Percentiles rank a stretch among this genome's conserved stretches.
Evolutionary conservation across 2,113 vertebrate genomes (phyloP).

Genomic region (Neoarius graeffei): DNA sequence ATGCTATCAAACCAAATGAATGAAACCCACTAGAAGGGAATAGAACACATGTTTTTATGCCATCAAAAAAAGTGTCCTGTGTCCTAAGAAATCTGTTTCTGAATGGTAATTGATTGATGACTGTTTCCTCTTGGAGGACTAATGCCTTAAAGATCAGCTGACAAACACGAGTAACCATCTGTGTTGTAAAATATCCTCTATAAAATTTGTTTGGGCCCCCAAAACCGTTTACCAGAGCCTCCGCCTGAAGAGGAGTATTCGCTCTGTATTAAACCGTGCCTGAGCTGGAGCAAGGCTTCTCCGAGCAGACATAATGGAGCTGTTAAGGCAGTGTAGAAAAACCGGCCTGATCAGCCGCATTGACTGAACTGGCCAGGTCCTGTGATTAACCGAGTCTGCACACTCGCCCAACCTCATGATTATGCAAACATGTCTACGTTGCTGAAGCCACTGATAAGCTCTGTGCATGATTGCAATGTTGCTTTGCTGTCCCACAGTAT

Average conservation of each 20-base stretch:
- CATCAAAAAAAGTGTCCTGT: too few relatives aligned
- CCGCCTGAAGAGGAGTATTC: not conserved
- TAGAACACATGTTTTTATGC: too few relatives aligned
- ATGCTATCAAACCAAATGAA: too few relatives aligned
- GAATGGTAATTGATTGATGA: constrained; percentile 1
- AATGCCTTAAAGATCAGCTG: constrained; percentile 7
- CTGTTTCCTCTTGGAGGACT: not conserved
- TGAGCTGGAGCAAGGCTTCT: constrained; percentile 43
- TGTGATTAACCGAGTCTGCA: constrained; percentile 32
- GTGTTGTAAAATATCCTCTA: not conserved
- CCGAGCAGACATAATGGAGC: constrained; percentile 54
- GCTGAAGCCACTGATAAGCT: not conserved
- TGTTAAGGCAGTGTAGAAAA: constrained; percentile 51
- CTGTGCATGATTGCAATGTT: not conserved
- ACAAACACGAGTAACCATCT: not conserved
- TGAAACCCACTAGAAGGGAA: not conserved
- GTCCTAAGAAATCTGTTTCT: constrained; percentile 15
- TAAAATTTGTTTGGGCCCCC: constrained; percentile 24
- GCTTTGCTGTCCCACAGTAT: not conserved
- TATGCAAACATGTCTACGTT: not conserved
- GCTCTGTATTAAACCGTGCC: constrained; percentile 43
- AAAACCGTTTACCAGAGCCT: constrained; percentile 4
- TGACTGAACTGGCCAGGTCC: constrained; percentile 47
- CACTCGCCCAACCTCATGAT: not conserved
- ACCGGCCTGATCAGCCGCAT: constrained; percentile 52